Evolutionary conservation across 2,888 invertebrate species (phyloP).

Genomic region (Drosophila suboccidentalis): DNA sequence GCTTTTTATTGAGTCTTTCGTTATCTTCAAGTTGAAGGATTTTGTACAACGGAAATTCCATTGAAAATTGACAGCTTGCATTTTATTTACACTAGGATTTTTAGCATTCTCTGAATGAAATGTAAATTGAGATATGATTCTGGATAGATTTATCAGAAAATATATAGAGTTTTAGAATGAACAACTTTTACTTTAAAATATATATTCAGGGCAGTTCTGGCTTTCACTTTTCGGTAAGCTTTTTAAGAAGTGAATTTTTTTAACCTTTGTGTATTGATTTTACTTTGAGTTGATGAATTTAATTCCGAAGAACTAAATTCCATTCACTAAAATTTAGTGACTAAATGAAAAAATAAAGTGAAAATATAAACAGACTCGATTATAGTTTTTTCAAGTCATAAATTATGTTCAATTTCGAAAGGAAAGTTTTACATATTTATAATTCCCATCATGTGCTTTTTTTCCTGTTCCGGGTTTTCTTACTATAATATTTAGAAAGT

Average conservation of each 20-base stretch:
- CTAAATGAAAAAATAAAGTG: no score
- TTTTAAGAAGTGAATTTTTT: no score
- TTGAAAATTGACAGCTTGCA: neutral
- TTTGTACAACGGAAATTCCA: neutral
- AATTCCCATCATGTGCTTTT: neutral
- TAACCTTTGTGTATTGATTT: no score
- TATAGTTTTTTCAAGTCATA: neutral
- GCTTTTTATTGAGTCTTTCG: neutral
- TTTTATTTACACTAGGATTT: neutral
- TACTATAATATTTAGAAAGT: conserved; percentile 4
- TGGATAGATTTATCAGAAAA: no score
- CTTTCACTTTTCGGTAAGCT: no score
- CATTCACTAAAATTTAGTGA: no score
- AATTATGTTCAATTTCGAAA: neutral
- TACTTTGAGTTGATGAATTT: no score
- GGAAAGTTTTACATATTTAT: neutral
- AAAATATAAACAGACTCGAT: no score
- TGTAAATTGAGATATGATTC: neutral
- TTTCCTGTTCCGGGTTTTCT: neutral
- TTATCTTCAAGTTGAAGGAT: neutral
- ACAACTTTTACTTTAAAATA: no score
- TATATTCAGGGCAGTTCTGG: no score
- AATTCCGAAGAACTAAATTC: no score
- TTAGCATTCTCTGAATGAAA: neutral
- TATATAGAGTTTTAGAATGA: no score